phyloP scores from a whole-genome alignment of 2,113 vertebrate species.

The Oreochromis spilurus region DNA sequence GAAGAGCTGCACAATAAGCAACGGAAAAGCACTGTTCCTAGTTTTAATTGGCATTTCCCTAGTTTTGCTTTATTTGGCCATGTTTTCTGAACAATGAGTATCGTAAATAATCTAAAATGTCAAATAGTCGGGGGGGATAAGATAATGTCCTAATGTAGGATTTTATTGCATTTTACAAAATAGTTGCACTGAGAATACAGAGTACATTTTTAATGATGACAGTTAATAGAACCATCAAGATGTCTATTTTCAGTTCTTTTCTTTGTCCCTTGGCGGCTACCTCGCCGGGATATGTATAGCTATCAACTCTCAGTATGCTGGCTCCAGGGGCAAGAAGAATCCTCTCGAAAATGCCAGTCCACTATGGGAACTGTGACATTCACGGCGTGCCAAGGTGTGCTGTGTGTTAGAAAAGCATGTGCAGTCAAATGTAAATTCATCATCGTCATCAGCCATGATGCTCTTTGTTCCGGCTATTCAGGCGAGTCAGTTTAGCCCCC shows the following conservation, averaged over 20 bases:
- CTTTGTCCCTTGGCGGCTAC: slow-evolving; percentile 18
- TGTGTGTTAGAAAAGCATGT: slow-evolving; percentile 48
- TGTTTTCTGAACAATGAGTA: slow-evolving; percentile 25
- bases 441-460: slow-evolving; percentile 36
- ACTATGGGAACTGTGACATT: slow-evolving; percentile 75
- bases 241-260: not conserved
- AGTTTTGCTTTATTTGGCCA: slow-evolving; percentile 30
- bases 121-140: not conserved
- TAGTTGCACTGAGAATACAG: not conserved
- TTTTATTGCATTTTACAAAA: not conserved
- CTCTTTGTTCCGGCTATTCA: slow-evolving; percentile 51
- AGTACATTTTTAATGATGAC: not conserved
- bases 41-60: slow-evolving; percentile 64
- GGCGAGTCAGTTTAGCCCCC: slow-evolving; percentile 49
- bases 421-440: slow-evolving; percentile 61
- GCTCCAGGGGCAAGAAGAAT: slow-evolving; percentile 52
- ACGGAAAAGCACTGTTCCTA: slow-evolving; percentile 12
- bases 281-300: slow-evolving; percentile 32
- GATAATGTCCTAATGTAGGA: not conserved
- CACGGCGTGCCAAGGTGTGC: slow-evolving; percentile 60
- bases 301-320: slow-evolving; percentile 35
- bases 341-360: slow-evolving; percentile 74
- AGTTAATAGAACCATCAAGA: not conserved
- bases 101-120: slow-evolving; percentile 31
- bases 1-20: slow-evolving; percentile 36